Conservation (phyloP, 2,888 invertebrate genomes). For the Shargacucullia verbasci region DNA sequence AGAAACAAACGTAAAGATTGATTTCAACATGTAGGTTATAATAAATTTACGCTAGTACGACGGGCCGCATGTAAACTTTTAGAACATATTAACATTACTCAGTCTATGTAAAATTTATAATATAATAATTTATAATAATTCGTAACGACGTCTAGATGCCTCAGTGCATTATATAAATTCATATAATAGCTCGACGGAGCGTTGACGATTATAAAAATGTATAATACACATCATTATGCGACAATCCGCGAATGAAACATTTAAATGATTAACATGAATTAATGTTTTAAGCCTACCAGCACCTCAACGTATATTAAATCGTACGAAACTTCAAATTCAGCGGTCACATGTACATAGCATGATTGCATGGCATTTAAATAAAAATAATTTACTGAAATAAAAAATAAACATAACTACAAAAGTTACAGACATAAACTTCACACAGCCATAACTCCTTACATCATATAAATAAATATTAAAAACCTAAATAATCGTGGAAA, state of each 20-base stretch:
- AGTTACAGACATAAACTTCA: slow-evolving; percentile 83
- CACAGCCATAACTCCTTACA: slow-evolving; percentile 86
- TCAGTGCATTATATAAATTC: slow-evolving; percentile 64
- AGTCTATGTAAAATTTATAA: slow-evolving; percentile 77
- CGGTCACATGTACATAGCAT: slow-evolving; percentile 39
- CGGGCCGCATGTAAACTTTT: slow-evolving; percentile 64
- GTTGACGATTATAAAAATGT: slow-evolving; percentile 62
- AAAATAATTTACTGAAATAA: too few species aligned
- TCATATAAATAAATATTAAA: slow-evolving; percentile 79
- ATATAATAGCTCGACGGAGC: slow-evolving; percentile 60
- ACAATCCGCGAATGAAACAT: slow-evolving; percentile 46
- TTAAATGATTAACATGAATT: slow-evolving; percentile 55
- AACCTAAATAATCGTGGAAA: slow-evolving; percentile 76
- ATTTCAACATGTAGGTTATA: slow-evolving; percentile 45
- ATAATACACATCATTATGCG: slow-evolving; percentile 45
- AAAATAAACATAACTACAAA: slow-evolving; percentile 72
- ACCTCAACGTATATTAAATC: slow-evolving; percentile 72
- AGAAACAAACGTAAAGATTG: slow-evolving; percentile 40
- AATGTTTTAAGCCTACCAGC: slow-evolving; percentile 77
- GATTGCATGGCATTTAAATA: slow-evolving; percentile 43
- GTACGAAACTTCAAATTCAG: slow-evolving; percentile 44
- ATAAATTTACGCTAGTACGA: slow-evolving; percentile 54
- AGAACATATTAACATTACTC: slow-evolving; percentile 81
- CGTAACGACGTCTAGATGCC: slow-evolving; percentile 68
- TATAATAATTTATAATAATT: slow-evolving; percentile 71